These are phyloP conservation scores for Otocyon megalotis DNA, from an alignment of 2,113 vertebrate genomes.

Conservation along the genomic window DNA sequence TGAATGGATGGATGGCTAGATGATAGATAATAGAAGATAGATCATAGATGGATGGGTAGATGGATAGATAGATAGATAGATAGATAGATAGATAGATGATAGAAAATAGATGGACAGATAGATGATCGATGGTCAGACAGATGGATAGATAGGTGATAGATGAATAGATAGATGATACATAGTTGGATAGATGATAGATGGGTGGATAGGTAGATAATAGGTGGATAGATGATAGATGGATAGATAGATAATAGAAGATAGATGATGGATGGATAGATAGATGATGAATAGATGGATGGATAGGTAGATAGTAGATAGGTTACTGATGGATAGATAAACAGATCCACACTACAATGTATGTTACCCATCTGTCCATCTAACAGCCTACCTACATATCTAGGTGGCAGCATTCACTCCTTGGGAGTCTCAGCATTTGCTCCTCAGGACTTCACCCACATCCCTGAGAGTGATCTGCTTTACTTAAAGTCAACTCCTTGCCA, in stretches of 20 bases:
- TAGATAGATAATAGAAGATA: neutral
- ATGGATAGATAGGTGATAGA: too few relatives aligned
- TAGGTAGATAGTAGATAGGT: neutral
- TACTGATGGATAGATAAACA: neutral
- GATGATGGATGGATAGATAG: neutral
- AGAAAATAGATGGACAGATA: neutral
- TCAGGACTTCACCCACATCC: neutral
- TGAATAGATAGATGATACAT: too few relatives aligned
- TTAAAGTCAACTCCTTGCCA: neutral
- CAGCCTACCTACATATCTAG: neutral
- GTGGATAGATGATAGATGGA: neutral
- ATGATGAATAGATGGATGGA: neutral
- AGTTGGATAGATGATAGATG: neutral
- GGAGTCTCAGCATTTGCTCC: neutral
- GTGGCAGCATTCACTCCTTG: neutral
- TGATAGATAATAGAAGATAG: neutral
- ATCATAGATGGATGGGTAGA: neutral
- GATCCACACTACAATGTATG: neutral
- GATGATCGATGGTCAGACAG: too few relatives aligned
- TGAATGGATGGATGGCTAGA: neutral
- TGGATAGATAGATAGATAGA: neutral
- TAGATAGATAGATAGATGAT: neutral
- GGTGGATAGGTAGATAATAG: neutral
- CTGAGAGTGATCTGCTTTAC: neutral
- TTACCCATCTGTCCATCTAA: neutral